Conservation (phyloP, 2,888 invertebrate genomes). For the Peribatodes rhomboidaria region DNA sequence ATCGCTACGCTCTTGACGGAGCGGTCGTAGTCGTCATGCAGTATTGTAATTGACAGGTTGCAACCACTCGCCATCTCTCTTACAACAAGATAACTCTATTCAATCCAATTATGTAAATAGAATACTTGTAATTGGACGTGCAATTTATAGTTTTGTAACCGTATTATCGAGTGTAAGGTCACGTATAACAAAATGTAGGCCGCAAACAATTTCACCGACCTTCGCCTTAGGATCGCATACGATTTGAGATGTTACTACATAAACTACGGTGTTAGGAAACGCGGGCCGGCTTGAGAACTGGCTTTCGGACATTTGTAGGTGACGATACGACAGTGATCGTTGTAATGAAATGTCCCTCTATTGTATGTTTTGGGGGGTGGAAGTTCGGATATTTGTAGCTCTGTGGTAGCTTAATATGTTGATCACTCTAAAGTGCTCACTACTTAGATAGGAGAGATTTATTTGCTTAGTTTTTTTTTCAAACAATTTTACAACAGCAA, state of each 20-base stretch:
- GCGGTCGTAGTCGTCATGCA: too few species aligned
- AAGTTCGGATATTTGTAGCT: too few species aligned
- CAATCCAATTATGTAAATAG: not conserved
- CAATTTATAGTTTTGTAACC: constrained; percentile 34
- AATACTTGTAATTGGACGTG: constrained; percentile 20
- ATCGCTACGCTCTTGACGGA: too few species aligned
- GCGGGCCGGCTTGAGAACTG: constrained; percentile 24
- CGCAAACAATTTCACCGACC: constrained; percentile 48
- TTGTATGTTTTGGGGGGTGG: too few species aligned
- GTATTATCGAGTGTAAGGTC: constrained; percentile 32
- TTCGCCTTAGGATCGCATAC: constrained; percentile 45
- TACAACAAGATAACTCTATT: constrained; percentile 1
- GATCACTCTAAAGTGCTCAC: too few species aligned
- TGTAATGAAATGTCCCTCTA: too few species aligned
- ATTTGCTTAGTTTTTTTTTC: too few species aligned
- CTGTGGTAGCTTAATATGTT: too few species aligned
- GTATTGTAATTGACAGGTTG: too few species aligned
- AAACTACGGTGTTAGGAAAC: constrained; percentile 43
- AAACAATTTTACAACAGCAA: too few species aligned
- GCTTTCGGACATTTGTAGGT: constrained; percentile 16
- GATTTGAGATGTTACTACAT: constrained; percentile 47
- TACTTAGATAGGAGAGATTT: too few species aligned
- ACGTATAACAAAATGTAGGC: constrained; percentile 39
- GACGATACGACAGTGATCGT: constrained; percentile 37
- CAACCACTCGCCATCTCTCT: too few species aligned